Conservation (phyloP, 2,113 vertebrate species). For the Labeo rohita region DNA sequence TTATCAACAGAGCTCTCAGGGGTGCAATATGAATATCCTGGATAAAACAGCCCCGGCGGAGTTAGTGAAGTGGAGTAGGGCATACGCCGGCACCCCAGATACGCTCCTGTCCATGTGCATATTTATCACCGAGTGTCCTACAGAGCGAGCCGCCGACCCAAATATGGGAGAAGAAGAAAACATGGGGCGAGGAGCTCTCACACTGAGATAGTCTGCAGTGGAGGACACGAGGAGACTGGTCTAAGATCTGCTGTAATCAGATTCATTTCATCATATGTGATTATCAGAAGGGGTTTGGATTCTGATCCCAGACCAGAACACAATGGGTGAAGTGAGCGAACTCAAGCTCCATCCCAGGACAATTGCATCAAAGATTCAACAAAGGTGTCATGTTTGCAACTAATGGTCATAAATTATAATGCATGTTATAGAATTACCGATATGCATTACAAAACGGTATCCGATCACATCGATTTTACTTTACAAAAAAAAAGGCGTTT, state of each 20-base stretch:
- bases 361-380: not conserved
- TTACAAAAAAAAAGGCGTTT: not conserved
- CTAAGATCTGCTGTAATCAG: not conserved
- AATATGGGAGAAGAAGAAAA: conserved; percentile 23
- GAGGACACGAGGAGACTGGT: not conserved
- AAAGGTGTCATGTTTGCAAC: not conserved
- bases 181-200: conserved; percentile 2
- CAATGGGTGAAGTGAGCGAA: not conserved
- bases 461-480: not conserved
- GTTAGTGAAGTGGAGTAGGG: conserved; percentile 42
- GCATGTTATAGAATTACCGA: not conserved
- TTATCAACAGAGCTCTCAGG: not conserved
- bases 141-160: conserved; percentile 35
- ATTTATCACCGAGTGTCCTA: conserved; percentile 38
- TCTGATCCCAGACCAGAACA: not conserved
- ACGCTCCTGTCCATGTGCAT: conserved; percentile 21
- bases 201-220: conserved; percentile 6
- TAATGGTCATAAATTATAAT: not conserved
- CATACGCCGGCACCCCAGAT: conserved; percentile 22
- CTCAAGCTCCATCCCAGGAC: not conserved
- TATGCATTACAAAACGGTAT: not conserved
- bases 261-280: not conserved
- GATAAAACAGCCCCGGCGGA: not conserved
- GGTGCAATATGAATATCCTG: conserved; percentile 1
- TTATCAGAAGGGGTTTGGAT: not conserved